Conservation (phyloP, 1,140 invertebrate genomes). For the Bombus polaris region DNA sequence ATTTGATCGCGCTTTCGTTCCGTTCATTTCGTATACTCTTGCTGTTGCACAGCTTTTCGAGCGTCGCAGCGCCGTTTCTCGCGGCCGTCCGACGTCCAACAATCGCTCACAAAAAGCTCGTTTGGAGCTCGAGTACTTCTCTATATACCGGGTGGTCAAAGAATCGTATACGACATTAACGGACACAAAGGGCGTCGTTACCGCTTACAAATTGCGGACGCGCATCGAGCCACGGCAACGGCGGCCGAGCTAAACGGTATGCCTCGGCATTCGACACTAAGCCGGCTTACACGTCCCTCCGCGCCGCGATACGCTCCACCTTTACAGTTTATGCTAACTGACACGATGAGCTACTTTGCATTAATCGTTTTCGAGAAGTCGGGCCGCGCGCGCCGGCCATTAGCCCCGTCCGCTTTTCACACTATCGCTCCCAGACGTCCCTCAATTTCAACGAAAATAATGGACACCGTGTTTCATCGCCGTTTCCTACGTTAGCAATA, state of each 20-base stretch:
- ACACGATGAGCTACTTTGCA: conserved; percentile 66
- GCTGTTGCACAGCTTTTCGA: background rate
- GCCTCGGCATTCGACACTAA: conserved; percentile 58
- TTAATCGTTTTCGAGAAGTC: conserved; percentile 64
- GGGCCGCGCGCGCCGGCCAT: background rate
- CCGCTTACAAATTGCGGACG: conserved; percentile 59
- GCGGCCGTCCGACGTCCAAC: background rate
- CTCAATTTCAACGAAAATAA: background rate
- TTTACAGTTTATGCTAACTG: conserved; percentile 61
- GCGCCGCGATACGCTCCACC: conserved; percentile 52
- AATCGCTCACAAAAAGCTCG: conserved; percentile 36
- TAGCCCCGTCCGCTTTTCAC: background rate
- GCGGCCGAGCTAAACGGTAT: conserved; percentile 34
- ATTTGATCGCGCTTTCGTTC: conserved; percentile 4
- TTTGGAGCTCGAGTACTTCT: conserved; percentile 6
- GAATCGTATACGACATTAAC: conserved; percentile 59
- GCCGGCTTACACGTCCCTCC: conserved; percentile 57
- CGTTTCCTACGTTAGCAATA: too few species aligned
- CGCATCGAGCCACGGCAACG: conserved; percentile 37
- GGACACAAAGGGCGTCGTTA: conserved; percentile 52
- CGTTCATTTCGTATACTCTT: background rate
- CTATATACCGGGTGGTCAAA: conserved; percentile 37
- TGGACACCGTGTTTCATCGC: too few species aligned
- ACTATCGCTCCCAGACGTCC: background rate
- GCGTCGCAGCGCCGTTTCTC: background rate